Evolutionary conservation across 2,888 invertebrate genomes (phyloP), one percentile per base, ranked within the genome.

Genomic region (Acrobasis repandana): DNA sequence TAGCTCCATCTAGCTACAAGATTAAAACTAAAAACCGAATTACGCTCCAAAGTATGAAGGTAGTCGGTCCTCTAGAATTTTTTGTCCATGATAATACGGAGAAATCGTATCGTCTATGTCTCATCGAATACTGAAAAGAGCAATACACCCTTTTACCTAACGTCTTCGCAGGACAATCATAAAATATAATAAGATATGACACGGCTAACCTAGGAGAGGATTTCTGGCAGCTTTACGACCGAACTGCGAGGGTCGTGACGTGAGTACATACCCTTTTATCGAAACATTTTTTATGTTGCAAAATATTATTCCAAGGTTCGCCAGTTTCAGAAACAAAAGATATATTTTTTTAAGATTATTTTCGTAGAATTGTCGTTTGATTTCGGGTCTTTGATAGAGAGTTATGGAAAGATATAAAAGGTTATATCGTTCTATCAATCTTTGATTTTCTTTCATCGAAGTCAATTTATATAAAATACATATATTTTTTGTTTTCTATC

Each of bases 121-220:
- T n/a, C n/a, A 52, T 62, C 58, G 64, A 43, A 43, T 2, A 5
- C 16, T 60, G 1, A 64, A 70, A 72, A 65, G 11, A 14, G 1
- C 16, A 38, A 63, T 57, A 59, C 61, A 69, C 70, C 68, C 69
- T 73, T 70, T 67, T 62, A 69, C 67, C 65, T 71, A 69, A 71
- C 67, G 68, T 72, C 71, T 74, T 69, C 69, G 71, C 67, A 71
- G 72, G 71, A 74, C 74, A 75, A 71, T 73, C 76, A 74, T 76
- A 73, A 76, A 73, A 73, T 70, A 74, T 75, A 75, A 75, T 71
- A 71, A 67, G 66, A 67, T 65, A 60, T 61, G 68, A 66, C 72
- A 68, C 67, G 68, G 66, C 68, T 69, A 68, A 67, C 64, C 63
- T 65, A 56, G 50, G 38, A 50, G 47, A 65, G 63, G 60, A 60